Conservation (phyloP, 2,113 vertebrate species). For the Takifugu flavidus region DNA sequence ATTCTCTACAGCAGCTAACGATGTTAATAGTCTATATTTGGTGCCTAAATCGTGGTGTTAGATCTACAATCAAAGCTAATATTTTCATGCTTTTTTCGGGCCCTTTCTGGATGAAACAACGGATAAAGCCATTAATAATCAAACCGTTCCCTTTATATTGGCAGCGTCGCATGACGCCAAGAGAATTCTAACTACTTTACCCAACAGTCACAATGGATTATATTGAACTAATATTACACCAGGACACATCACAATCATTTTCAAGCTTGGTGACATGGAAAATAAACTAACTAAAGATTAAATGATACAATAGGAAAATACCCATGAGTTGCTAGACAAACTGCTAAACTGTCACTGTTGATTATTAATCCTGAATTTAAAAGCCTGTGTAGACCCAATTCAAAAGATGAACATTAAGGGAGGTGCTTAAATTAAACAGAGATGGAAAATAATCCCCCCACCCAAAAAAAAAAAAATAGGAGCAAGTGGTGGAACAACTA, state of each 20-base stretch:
- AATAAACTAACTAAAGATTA: constrained; percentile 45
- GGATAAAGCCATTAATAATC: constrained; percentile 36
- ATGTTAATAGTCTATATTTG: constrained; percentile 42
- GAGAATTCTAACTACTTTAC: constrained; percentile 45
- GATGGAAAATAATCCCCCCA: constrained; percentile 12
- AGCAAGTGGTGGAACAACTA: not conserved
- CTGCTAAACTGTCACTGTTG: constrained; percentile 34
- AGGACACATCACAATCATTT: constrained; percentile 59
- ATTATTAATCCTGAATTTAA: constrained; percentile 31
- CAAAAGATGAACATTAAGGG: constrained; percentile 31
- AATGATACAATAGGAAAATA: constrained; percentile 50
- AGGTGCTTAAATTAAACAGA: constrained; percentile 30
- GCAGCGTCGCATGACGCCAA: constrained; percentile 52
- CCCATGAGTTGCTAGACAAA: constrained; percentile 42
- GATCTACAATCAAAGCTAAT: constrained; percentile 53
- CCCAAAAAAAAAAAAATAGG: constrained; percentile 19
- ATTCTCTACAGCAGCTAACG: constrained; percentile 42
- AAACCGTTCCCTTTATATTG: constrained; percentile 64
- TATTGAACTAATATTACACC: constrained; percentile 55
- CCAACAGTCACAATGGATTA: constrained; percentile 57
- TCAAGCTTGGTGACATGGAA: constrained; percentile 45
- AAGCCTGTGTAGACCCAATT: constrained; percentile 19
- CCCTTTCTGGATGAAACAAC: constrained; percentile 25
- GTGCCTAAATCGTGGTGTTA: constrained; percentile 53
- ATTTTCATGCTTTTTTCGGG: constrained; percentile 45